phyloP scores from a whole-genome alignment of 2,888 invertebrate species.

The Caenorhabditis panamensis region DNA sequence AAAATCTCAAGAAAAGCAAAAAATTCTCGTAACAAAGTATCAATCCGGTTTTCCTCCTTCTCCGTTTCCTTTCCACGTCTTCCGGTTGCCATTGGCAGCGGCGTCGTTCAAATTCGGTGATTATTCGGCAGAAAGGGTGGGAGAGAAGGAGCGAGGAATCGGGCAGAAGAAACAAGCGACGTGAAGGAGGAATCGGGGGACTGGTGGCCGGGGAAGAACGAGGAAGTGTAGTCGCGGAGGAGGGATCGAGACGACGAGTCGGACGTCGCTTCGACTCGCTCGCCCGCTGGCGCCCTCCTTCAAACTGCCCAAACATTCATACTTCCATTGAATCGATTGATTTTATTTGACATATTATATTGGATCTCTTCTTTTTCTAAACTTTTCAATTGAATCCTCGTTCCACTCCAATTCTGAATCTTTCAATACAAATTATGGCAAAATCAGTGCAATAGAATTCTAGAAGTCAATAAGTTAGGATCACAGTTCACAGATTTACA shows the following conservation, averaged over 20 bases:
- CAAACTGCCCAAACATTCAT: slow-evolving; percentile 25
- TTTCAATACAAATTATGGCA: background rate
- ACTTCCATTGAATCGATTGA: slow-evolving; percentile 41
- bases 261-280: slow-evolving; percentile 15
- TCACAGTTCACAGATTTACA: slow-evolving; percentile 16
- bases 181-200: slow-evolving; percentile 16
- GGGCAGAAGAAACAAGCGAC: slow-evolving; percentile 34
- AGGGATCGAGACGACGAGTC: slow-evolving; percentile 13
- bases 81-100: slow-evolving; percentile 24
- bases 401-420: background rate
- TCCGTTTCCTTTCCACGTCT: background rate
- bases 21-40: too few species aligned
- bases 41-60: too few species aligned
- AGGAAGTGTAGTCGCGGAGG: background rate
- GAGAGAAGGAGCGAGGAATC: slow-evolving; percentile 21
- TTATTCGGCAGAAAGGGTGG: too few species aligned
- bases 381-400: too few species aligned
- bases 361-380: too few species aligned
- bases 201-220: slow-evolving; percentile 18
- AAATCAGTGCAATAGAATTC: background rate
- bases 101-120: slow-evolving; percentile 13
- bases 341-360: too few species aligned
- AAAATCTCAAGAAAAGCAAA: too few species aligned
- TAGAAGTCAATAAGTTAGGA: background rate
- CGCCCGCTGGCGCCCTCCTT: slow-evolving; percentile 36